Evolutionary conservation across 2,888 invertebrate species (phyloP), one percentile per base, ranked within the genome.

Genomic region (Euplagia quadripunctaria): DNA sequence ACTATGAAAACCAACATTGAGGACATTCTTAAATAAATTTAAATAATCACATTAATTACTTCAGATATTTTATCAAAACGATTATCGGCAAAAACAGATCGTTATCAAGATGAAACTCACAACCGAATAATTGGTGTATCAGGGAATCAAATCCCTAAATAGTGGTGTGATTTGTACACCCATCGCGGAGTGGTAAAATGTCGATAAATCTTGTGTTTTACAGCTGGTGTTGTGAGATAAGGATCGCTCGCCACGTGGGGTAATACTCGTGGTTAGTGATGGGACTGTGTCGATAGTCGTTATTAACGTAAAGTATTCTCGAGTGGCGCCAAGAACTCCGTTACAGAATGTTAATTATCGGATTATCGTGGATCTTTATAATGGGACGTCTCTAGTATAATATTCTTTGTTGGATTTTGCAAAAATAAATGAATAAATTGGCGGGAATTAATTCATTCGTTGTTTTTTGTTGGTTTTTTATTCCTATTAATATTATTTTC

Each of bases 131-230:
- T 86, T 85, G 87, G 81, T 85, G 85, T 88, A 87, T 90, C 89
- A 88, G 88, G 91, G 74, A 76, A 81, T 81, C 78, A 79, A 79
- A 85, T 82, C 85, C 78, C 84, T 85, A 84, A 94, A 94, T 95
- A 94, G 94, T 93, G 93, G 86, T 86, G 95, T 93, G 95, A 94
- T 94, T 94, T 94, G 94, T 94, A 87, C 91, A 87, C 85, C 90
- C 90, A 93, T 94, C 93, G 90, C 84, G 85, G 82, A 83, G 86
- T 86, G 88, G 92, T 91, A 93, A 95, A 94, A 93, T 94, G 92
- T 93, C 95, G 94, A 95, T 96, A 96, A 95, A 96, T 95, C 94
- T 93, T 93, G 88, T 91, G 94, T 94, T 96, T 95, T 95, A 96
- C 96, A 95, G 95, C 94, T 94, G 94, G 93, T 89, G 90, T 87